Base-by-base conservation (phyloP, 2,113 vertebrate species). In the Colossoma macropomum region DNA sequence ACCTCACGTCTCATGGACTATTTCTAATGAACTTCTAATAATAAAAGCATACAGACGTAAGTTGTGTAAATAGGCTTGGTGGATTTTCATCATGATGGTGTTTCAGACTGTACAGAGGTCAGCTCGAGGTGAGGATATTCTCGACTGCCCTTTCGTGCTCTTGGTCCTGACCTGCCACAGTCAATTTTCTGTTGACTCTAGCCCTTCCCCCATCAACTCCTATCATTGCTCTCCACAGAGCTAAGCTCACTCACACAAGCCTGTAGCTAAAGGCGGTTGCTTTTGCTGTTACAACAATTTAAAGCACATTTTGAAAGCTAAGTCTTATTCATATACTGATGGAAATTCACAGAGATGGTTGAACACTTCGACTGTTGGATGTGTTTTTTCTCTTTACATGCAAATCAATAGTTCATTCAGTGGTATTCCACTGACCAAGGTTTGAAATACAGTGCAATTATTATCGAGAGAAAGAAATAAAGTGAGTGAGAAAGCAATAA, bases 361-460 rank as follows among this genome's bases (percentile, higher is more conserved):
- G 48, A 75, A 52, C 28, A 70, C 62, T 73, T 72, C 30, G 56
- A 81, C 54, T 19, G n/a, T n/a, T n/a, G 60, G 23, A 41, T 28
- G 52, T 69, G 50, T 38, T 38, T 32, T 70, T 48, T 19, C 8
- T 41, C 76, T 77, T 80, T 75, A 38, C 71, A n/a, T 75, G 16
- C 63, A 81, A 80, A 65, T 66, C 63, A 69, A 59, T 78, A 81
- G 56, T 25, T 79, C 48, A 75, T 78, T 34, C 52, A 54, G 75
- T 79, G 15, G 9, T 73, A 8, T 21, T 30, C 21, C 30, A 28
- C 41, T 59, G 60, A 66, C 48, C 59, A 30, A 72, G 10, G 41
- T 56, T 77, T 87, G 79, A 84, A 84, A 87, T 76, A 79, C 80
- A 84, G 59, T 15, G n/a, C 27, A 1, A n/a, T 82, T 56, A 80